phyloP scores from a whole-genome alignment of 2,113 vertebrate genomes.

The Myocastor coypus region DNA sequence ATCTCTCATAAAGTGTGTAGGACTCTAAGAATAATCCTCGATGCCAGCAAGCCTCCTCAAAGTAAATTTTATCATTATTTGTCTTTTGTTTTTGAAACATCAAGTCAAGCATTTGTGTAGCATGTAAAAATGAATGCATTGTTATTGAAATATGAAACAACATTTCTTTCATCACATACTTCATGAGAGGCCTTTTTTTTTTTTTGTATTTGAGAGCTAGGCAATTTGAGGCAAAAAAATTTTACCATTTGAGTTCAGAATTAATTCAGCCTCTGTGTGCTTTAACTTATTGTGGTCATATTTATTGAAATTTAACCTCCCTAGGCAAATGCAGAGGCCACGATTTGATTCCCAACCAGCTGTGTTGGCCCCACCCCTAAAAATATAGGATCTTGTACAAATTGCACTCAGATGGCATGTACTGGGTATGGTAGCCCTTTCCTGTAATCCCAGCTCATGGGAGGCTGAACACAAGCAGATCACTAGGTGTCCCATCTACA shows the following conservation, averaged over 20 bases:
- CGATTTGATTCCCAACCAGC: no score
- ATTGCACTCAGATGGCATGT: no score
- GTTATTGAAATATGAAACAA: not conserved
- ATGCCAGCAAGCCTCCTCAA: not conserved
- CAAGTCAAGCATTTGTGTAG: not conserved
- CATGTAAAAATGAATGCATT: slow-evolving; percentile 12
- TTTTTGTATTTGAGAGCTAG: not conserved
- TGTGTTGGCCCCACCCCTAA: no score
- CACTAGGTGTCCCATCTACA: no score
- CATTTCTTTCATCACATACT: not conserved
- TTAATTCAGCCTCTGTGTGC: not conserved
- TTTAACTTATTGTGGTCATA: slow-evolving; percentile 43
- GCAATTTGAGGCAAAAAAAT: slow-evolving; percentile 56
- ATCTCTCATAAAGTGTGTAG: slow-evolving; percentile 54
- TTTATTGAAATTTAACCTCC: not conserved
- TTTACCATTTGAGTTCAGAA: slow-evolving; percentile 49
- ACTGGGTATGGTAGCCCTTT: no score
- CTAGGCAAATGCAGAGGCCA: no score
- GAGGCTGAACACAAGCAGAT: no score
- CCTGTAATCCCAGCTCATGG: no score
- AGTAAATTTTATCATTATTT: not conserved
- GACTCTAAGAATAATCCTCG: slow-evolving; percentile 60
- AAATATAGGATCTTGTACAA: no score
- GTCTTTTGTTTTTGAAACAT: slow-evolving; percentile 49
- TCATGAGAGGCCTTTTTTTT: not conserved